These are phyloP conservation scores for Cottoperca gobio DNA, from an alignment of 2,797 vertebrate genomes.

Conservation along the genomic window DNA sequence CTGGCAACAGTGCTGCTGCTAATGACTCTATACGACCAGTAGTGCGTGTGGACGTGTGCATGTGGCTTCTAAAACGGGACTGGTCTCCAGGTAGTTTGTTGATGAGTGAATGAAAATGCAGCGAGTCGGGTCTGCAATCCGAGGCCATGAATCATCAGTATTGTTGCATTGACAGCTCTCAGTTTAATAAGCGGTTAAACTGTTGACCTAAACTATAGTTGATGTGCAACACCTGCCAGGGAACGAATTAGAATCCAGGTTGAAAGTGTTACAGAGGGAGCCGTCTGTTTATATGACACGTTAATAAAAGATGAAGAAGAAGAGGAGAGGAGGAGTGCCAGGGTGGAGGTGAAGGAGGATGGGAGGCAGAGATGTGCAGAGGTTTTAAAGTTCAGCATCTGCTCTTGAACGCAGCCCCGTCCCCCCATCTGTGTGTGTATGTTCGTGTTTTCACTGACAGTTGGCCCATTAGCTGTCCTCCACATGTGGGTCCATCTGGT, in stretches of 20 bases:
- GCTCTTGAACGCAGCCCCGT: slow-evolving; percentile 32
- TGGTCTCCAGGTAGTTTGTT: too few relatives aligned
- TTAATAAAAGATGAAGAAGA: neutral
- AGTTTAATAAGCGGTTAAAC: neutral
- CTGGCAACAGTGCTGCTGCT: too few relatives aligned
- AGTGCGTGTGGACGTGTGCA: too few relatives aligned
- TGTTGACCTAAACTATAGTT: neutral
- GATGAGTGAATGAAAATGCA: too few relatives aligned
- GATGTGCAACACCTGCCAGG: neutral
- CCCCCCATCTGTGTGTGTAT: slow-evolving; percentile 50
- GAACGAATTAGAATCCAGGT: neutral
- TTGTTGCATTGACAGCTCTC: neutral
- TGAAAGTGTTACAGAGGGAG: neutral
- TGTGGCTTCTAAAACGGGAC: too few relatives aligned
- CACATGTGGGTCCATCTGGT: slow-evolving; percentile 76
- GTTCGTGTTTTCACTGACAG: slow-evolving; percentile 30
- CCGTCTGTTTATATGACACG: neutral
- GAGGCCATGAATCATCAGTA: neutral
- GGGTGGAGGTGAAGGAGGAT: slow-evolving; percentile 10
- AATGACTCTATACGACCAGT: too few relatives aligned
- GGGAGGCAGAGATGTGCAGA: slow-evolving; percentile 2
- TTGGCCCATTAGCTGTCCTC: slow-evolving; percentile 47
- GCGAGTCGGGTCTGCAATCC: too few relatives aligned
- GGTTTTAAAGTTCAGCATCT: slow-evolving; percentile 49
- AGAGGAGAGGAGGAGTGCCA: slow-evolving; percentile 16